Evolutionary conservation across 2,113 vertebrate species (phyloP).

Genomic region (Forbesichthys papilliferus): DNA sequence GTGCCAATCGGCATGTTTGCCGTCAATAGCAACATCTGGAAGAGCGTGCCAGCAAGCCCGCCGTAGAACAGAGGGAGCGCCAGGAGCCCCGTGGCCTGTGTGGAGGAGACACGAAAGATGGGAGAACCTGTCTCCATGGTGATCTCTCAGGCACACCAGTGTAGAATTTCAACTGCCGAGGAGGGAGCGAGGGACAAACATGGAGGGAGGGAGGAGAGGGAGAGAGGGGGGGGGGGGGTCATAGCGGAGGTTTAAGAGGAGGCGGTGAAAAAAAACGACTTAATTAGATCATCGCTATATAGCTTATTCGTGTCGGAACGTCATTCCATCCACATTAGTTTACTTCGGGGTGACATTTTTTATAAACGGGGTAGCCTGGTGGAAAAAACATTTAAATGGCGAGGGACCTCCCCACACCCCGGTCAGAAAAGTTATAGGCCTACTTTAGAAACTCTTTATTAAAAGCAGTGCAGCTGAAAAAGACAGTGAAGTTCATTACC

Average conservation of each 20-base stretch:
- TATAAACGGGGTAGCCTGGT: no score
- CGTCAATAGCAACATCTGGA: background rate
- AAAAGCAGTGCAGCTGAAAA: background rate
- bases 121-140: slow-evolving; percentile 60
- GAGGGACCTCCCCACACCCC: background rate
- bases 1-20: no score
- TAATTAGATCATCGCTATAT: slow-evolving; percentile 42
- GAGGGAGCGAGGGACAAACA: slow-evolving; percentile 43
- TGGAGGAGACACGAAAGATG: slow-evolving; percentile 47
- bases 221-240: background rate
- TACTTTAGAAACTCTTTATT: background rate
- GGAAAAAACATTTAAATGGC: background rate
- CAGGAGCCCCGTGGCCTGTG: slow-evolving; percentile 27
- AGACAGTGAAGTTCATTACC: slow-evolving; percentile 36
- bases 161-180: slow-evolving; percentile 57
- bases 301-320: slow-evolving; percentile 41
- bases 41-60: background rate
- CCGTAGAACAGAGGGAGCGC: slow-evolving; percentile 9
- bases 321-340: slow-evolving; percentile 6
- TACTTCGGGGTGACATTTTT: no score
- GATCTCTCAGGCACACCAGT: slow-evolving; percentile 59
- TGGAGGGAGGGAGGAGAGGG: slow-evolving; percentile 14
- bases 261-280: background rate
- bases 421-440: no score
- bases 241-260: background rate